Evolutionary conservation across 2,888 invertebrate species (phyloP).

Genomic region (Protophormia terraenovae): DNA sequence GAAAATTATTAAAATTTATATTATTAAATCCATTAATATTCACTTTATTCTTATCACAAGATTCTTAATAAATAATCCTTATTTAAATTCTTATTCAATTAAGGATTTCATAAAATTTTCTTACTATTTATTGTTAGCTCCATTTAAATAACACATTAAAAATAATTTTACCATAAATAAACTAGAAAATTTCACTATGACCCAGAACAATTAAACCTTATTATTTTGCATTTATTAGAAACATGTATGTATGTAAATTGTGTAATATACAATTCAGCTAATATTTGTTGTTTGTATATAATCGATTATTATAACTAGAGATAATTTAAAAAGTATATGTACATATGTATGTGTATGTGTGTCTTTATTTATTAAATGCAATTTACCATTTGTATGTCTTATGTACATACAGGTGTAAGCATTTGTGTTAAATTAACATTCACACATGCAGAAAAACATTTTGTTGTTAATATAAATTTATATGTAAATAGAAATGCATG

Average conservation of each 20-base stretch:
- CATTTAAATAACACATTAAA: neutral
- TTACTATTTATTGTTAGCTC: neutral
- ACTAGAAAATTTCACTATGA: neutral
- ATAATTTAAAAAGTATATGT: conserved; percentile 18
- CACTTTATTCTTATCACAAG: too few species aligned
- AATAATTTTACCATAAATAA: conserved; percentile 6
- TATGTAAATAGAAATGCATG: neutral
- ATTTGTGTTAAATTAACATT: conserved; percentile 28
- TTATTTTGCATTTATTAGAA: conserved; percentile 16
- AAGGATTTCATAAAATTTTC: neutral
- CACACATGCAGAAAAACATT: neutral
- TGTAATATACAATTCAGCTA: too few species aligned
- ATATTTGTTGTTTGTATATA: conserved; percentile 13
- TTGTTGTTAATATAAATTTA: neutral
- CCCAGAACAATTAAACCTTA: conserved; percentile 22
- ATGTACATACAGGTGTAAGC: conserved; percentile 33
- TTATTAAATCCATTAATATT: too few species aligned
- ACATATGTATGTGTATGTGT: neutral
- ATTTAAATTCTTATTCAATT: neutral
- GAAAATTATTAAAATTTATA: too few species aligned
- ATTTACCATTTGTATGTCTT: conserved; percentile 1
- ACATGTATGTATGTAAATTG: neutral
- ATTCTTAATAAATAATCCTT: neutral
- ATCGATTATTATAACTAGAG: conserved; percentile 25
- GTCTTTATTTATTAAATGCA: too few species aligned